These are phyloP conservation scores for Cotesia glomerata DNA, from an alignment of 1,140 invertebrate genomes.

Conservation along the genomic window DNA sequence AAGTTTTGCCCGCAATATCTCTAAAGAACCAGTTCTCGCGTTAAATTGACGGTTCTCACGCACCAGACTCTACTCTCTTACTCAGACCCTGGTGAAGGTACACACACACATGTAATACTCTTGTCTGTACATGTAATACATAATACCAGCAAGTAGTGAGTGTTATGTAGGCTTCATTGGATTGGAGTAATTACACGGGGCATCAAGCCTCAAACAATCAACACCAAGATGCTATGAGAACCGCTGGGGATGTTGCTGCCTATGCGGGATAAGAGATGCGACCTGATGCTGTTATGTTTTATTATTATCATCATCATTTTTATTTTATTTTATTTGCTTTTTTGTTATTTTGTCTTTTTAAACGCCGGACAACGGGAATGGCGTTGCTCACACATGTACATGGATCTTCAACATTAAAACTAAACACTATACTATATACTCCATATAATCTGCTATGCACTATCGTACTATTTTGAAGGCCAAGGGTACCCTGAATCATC, in stretches of 20 bases:
- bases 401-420: too few relatives aligned
- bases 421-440: too few relatives aligned
- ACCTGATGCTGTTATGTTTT: slow-evolving; percentile 32
- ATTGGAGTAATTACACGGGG: slow-evolving; percentile 26
- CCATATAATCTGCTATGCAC: too few relatives aligned
- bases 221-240: slow-evolving; percentile 34
- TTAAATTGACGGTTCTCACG: slow-evolving; percentile 55
- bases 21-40: slow-evolving; percentile 54
- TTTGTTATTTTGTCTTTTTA: not conserved
- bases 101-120: not conserved
- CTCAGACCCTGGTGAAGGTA: slow-evolving; percentile 27
- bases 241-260: slow-evolving; percentile 33
- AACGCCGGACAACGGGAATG: not conserved
- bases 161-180: too few relatives aligned
- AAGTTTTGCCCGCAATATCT: slow-evolving; percentile 31
- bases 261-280: slow-evolving; percentile 14
- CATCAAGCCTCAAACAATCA: slow-evolving; percentile 21
- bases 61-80: slow-evolving; percentile 26
- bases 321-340: not conserved
- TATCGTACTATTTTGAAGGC: too few relatives aligned
- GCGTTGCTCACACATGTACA: not conserved
- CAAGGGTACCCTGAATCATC: too few relatives aligned
- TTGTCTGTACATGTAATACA: not conserved
- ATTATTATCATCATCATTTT: slow-evolving; percentile 28
- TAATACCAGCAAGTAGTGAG: not conserved